Conservation (phyloP, 1,140 invertebrate genomes). For the Brachionus asplanchnoidis region DNA sequence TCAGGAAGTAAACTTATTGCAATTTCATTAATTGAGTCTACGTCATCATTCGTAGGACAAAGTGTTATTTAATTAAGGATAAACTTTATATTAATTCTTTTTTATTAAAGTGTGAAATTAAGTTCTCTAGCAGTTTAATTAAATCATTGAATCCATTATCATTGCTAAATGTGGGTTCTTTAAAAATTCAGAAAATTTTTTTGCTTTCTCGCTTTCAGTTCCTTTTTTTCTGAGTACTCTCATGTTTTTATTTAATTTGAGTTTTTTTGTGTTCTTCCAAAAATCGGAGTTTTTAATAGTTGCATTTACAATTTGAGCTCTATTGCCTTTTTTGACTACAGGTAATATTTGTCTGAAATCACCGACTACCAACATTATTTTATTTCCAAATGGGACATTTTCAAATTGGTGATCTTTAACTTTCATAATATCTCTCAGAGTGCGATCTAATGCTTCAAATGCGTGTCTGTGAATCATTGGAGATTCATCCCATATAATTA, state of each 20-base stretch:
- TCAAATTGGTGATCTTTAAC: neutral
- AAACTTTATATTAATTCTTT: neutral
- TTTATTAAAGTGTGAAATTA: too few species aligned
- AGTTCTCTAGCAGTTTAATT: too few species aligned
- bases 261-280: neutral
- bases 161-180: neutral
- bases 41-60: neutral
- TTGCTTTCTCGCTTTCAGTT: too few species aligned
- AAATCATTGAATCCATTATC: neutral
- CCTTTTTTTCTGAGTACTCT: neutral
- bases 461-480: neutral
- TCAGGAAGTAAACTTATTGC: neutral
- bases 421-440: neutral
- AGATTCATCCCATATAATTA: too few species aligned
- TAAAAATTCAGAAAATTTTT: too few species aligned
- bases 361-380: neutral
- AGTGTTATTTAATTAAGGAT: neutral
- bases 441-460: neutral
- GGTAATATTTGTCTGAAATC: neutral
- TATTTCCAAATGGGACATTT: neutral
- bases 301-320: neutral
- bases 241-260: neutral
- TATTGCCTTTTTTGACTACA: neutral
- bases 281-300: neutral
- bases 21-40: constrained; percentile 16